Conservation (phyloP, 2,888 invertebrate genomes). For the Tribolium freemani region DNA sequence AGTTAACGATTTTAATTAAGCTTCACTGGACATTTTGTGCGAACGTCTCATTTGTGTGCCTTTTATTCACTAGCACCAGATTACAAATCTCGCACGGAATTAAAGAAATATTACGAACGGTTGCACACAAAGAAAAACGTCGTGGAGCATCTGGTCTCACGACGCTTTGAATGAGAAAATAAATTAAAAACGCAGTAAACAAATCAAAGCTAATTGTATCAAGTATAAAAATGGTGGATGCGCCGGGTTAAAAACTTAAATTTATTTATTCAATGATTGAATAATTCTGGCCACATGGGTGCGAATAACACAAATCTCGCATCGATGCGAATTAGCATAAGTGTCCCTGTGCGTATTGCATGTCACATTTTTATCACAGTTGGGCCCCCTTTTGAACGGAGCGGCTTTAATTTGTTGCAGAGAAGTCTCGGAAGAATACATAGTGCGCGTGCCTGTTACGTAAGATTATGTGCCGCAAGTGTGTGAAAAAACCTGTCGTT, state of each 20-base stretch:
- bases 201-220: not conserved
- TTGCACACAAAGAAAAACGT: not conserved
- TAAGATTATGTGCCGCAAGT: constrained; percentile 72
- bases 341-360: constrained; percentile 29
- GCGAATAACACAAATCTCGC: constrained; percentile 18
- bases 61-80: not conserved
- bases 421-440: constrained; percentile 83
- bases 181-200: not conserved
- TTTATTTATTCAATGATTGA: not conserved
- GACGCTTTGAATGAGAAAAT: not conserved
- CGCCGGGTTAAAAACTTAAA: not conserved
- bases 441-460: constrained; percentile 89
- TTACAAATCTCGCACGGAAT: not conserved
- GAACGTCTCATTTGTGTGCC: not conserved
- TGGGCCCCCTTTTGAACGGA: constrained; percentile 59
- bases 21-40: not conserved
- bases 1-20: constrained; percentile 1
- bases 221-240: too few relatives aligned
- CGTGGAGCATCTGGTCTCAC: not conserved
- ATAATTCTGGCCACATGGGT: constrained; percentile 27
- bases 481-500: constrained; percentile 10
- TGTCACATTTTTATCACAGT: constrained; percentile 42
- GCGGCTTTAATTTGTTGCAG: constrained; percentile 69
- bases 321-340: constrained; percentile 21
- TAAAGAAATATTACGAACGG: not conserved